Conservation (phyloP, 2,888 invertebrate genomes). For the Hirtodrosophila trivittata region DNA sequence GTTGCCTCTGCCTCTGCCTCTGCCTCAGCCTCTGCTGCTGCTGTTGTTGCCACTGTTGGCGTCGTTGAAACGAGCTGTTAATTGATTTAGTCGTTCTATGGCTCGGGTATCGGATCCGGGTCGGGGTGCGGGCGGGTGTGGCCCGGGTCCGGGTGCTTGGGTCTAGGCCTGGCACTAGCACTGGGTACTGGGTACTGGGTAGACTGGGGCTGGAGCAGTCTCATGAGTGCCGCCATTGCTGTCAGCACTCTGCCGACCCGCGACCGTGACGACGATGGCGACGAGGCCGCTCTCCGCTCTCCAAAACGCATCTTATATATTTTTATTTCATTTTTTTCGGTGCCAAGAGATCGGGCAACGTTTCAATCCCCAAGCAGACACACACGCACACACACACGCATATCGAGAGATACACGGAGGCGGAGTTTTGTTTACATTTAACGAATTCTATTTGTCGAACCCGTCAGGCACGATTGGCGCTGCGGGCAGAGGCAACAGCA, state of each 20-base stretch:
- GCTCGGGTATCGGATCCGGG: constrained; percentile 23
- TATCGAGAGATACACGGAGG: constrained; percentile 66
- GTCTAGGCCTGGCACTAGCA: not conserved
- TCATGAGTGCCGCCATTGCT: constrained; percentile 76
- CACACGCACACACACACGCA: constrained; percentile 18
- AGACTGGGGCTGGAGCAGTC: constrained; percentile 4
- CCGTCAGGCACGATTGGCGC: constrained; percentile 71
- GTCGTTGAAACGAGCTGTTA: constrained; percentile 74
- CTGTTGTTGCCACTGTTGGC: constrained; percentile 44
- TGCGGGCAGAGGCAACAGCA: constrained; percentile 33
- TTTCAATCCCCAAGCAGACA: constrained; percentile 66
- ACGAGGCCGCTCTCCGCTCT: constrained; percentile 40
- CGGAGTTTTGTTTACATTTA: constrained; percentile 83
- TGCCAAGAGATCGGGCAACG: constrained; percentile 57
- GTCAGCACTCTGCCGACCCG: constrained; percentile 64
- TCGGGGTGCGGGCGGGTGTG: constrained; percentile 13
- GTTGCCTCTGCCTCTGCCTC: not conserved
- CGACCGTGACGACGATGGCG: constrained; percentile 70
- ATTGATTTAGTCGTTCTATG: constrained; percentile 72
- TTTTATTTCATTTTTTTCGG: constrained; percentile 24
- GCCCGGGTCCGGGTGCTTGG: not conserved
- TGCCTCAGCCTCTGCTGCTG: not conserved
- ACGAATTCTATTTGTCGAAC: constrained; percentile 79
- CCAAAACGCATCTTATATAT: constrained; percentile 26
- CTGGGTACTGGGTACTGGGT: too few species aligned